phyloP scores from a whole-genome alignment of 2,888 invertebrate genomes.

The Temnothorax unifasciatus region DNA sequence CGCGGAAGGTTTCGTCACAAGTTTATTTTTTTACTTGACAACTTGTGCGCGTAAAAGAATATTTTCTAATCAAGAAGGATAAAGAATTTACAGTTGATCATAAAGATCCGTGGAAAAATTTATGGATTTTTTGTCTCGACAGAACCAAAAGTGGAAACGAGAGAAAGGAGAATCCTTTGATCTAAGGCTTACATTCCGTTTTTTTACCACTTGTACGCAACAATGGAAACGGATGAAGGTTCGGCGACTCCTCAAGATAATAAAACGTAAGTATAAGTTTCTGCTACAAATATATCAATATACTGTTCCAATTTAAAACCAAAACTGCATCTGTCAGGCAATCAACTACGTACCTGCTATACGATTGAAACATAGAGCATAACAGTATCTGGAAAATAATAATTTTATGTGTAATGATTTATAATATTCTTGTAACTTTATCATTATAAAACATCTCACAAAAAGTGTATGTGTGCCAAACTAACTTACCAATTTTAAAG shows the following conservation, averaged over 20 bases:
- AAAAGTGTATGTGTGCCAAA: neutral
- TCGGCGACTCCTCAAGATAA: slow-evolving; percentile 52
- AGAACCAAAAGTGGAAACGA: neutral
- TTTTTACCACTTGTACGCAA: slow-evolving; percentile 27
- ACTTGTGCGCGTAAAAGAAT: neutral
- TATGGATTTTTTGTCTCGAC: neutral
- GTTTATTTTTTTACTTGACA: neutral
- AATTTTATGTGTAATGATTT: neutral
- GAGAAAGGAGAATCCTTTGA: neutral
- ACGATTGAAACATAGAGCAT: neutral
- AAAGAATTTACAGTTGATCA: neutral
- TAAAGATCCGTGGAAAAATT: neutral
- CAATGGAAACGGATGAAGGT: slow-evolving; percentile 65
- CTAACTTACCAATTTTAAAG: neutral
- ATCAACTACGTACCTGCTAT: neutral
- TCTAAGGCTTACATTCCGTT: slow-evolving; percentile 26
- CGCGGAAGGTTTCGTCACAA: neutral
- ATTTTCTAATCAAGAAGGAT: neutral
- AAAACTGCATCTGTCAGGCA: neutral
- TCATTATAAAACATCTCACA: neutral
- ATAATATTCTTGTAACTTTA: neutral
- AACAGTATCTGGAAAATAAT: neutral
- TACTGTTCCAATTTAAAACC: neutral
- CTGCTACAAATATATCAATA: neutral
- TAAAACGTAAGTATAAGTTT: slow-evolving; percentile 50